Evolutionary conservation across 1,140 invertebrate species (phyloP), one percentile per base, ranked within the genome.

Genomic region (Anadara kagoshimensis): DNA sequence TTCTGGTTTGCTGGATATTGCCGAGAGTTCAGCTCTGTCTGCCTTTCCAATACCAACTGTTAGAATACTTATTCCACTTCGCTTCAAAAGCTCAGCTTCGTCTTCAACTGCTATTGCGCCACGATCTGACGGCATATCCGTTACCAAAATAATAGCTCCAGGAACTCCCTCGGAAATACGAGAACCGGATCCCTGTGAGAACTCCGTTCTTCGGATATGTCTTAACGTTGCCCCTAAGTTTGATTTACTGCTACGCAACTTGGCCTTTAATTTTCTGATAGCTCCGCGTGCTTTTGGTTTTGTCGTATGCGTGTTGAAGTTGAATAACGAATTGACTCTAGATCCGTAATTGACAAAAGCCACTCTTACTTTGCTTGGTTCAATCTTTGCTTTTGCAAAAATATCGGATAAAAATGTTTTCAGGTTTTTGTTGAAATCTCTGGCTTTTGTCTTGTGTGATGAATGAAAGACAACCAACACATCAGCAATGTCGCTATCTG

Each of bases 81-180:
- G 54, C 73, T 81, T 86, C 20, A 84, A 54, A 4, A 41, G 47
- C 12, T 66, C 47, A 10, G 75, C 74, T 53, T 82, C 83, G 4
- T 59, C 29, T 20, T 75, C 20, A n/a, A 75, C 73, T 12, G 54
- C 58, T 51, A 61, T 29, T 18, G 54, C 45, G 54, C 74, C 64
- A n/a, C 59, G 49, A 16, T 64, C 53, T 14, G 65, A 68, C 58
- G 66, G 61, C 67, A 68, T 75, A 64, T 86, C 83, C 22, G 83
- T 83, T 43, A 87, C 57, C 0, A 87, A 29, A 41, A 86, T 75
- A 41, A 80, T 62, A 26, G 76, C 76, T 20, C 82, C 78, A 0
- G 80, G 75, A 20, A 71, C 74, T 26, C 68, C 68, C 43, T 69
- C 47, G 0, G 56, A 12, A 44, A 59, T 43, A 24, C 69, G 49